Evolutionary conservation across 2,797 vertebrate species (phyloP).

Genomic region (Sitta carolinensis): DNA sequence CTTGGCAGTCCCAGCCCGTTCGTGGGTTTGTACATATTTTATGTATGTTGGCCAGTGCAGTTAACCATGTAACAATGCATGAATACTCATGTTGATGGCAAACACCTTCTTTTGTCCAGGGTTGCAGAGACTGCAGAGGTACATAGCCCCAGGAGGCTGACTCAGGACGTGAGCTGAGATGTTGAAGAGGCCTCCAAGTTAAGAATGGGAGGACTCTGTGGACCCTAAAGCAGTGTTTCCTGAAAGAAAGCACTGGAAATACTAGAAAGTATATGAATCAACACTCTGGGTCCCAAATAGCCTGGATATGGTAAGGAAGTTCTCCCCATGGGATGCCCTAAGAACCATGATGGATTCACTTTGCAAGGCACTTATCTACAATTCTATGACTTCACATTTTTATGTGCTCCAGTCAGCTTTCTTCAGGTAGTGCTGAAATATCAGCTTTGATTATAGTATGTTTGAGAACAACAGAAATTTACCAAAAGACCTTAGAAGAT

Average conservation of each 20-base stretch:
- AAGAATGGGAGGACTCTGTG: neutral
- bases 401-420: neutral
- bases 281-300: rapidly evolving
- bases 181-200: neutral
- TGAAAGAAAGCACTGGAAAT: neutral
- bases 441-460: neutral
- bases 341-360: neutral
- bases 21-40: too few relatives aligned
- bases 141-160: neutral
- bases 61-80: rapidly evolving
- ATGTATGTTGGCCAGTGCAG: too few relatives aligned
- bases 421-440: neutral
- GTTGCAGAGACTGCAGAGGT: neutral
- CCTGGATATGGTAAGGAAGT: neutral
- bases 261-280: neutral
- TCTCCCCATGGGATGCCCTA: neutral
- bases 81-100: neutral
- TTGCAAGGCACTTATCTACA: neutral
- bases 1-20: too few relatives aligned
- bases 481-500: neutral
- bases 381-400: neutral
- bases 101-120: neutral
- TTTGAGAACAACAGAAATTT: neutral
- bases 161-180: neutral
- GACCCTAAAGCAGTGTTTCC: neutral